A percentile compares a stretch with the other conserved stretches of the same genome.
These are phyloP conservation scores for Pachymerium ferrugineum DNA, from an alignment of 2,888 invertebrate genomes.

Conservation along the genomic window DNA sequence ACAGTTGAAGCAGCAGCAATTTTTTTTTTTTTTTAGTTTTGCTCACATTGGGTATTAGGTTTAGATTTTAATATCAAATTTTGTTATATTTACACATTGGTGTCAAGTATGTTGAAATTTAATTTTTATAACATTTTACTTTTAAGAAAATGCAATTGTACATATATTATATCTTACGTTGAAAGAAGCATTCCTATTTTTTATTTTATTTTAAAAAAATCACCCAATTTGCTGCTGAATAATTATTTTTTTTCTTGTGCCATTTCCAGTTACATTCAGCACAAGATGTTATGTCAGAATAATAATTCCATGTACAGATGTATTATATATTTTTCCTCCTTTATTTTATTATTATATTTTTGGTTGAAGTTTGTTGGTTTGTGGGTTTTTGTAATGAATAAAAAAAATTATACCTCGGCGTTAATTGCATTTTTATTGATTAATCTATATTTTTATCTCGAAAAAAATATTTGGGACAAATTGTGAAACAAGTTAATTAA, in stretches of 20 bases:
- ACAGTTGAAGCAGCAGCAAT: background rate
- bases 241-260: background rate
- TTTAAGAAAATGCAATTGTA: background rate
- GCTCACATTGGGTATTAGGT: background rate
- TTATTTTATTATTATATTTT: conserved; percentile 6
- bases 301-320: conserved; percentile 19
- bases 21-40: background rate
- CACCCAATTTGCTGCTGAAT: background rate
- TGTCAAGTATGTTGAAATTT: background rate
- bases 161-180: background rate
- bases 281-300: background rate
- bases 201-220: background rate
- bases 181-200: background rate
- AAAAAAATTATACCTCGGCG: background rate
- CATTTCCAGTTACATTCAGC: background rate
- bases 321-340: conserved; percentile 3
- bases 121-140: conserved; percentile 1
- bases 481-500: too few relatives aligned
- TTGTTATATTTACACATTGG: background rate
- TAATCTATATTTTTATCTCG: background rate
- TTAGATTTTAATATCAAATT: background rate
- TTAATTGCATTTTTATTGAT: background rate
- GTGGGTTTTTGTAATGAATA: background rate
- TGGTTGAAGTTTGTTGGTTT: background rate
- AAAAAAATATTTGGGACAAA: too few relatives aligned